Base-by-base conservation (phyloP, 2,797 vertebrate species). In the Sparidentex hasta region DNA sequence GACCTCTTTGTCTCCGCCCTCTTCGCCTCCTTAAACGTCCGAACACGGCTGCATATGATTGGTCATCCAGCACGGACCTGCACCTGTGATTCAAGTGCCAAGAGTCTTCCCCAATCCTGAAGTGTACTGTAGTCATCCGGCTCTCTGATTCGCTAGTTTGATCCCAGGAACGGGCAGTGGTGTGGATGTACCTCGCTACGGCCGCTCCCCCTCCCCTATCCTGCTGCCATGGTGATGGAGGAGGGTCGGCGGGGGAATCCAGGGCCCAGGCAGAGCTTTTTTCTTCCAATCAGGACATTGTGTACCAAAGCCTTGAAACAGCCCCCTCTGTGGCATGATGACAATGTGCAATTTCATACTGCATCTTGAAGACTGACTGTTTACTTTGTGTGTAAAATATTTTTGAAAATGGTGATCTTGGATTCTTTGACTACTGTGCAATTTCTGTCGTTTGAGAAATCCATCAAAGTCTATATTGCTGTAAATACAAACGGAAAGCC, bases 361-460 rank as follows among this genome's bases (percentile, higher is more conserved):
- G 88, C 91, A 93, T 92, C 92, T 93, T 93, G 77, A 93, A 91
- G 91, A 96, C 94, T 94, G 94, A 95, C 95, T 96, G 94, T 95
- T 95, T 93, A 91, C 71, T 83, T 90, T 82, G 83, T 91, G 89
- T 89, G 90, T 87, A 81, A 87, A 91, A 89, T 93, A 92, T 92
- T 93, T 94, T 93, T 89, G 83, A 87, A 90, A 88, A 88, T 76
- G 16, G 76, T 90, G 76, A 89, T 87, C 84, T 89, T 93, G 68
- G 87, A 93, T 91, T 93, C 84, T 92, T 87, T 90, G 78, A 78
- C 87, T 93, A 92, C 90, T 94, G 94, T 95, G 93, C 90, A 88
- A 88, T 89, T 88, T 87, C 68, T 87, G 87, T 92, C 38, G 29
- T 91, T 94, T 90, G 80, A 86, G 78, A 83, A 76, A 78, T 54